phyloP scores from a whole-genome alignment of 1,140 invertebrate species.

The Camponotus vicinus region DNA sequence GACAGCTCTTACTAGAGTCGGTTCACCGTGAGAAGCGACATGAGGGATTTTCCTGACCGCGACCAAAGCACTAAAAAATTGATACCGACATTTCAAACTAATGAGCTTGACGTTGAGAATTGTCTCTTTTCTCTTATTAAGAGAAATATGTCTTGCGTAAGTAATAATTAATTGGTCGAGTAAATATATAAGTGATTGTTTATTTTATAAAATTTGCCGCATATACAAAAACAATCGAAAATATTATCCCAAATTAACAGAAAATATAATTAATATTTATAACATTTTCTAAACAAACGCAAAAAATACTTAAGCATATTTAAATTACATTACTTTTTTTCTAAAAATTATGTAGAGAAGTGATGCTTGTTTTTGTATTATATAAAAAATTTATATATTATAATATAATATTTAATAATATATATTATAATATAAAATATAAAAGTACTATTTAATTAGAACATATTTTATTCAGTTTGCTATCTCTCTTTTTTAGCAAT shows the following conservation, averaged over 20 bases:
- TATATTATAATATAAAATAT: neutral
- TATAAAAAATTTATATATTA: no score
- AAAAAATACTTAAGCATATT: neutral
- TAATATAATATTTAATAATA: no score
- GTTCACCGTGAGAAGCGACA: neutral
- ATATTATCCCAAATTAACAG: neutral
- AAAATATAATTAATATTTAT: neutral
- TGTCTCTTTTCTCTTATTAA: neutral
- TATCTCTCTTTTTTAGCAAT: slow-evolving; percentile 1
- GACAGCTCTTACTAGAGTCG: neutral
- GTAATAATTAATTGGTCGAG: no score
- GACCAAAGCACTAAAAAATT: neutral
- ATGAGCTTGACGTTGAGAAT: neutral
- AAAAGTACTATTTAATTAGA: neutral
- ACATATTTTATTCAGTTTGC: neutral
- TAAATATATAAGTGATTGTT: neutral
- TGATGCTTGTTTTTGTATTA: no score
- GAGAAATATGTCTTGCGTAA: neutral
- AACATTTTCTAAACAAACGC: neutral
- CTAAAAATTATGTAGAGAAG: no score
- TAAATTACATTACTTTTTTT: no score
- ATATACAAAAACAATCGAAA: neutral
- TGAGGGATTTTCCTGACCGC: neutral
- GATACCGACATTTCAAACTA: slow-evolving; percentile 16
- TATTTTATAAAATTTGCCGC: neutral